These are phyloP conservation scores for Xiphophorus couchianus DNA, from an alignment of 2,113 vertebrate species.

Conservation along the genomic window DNA sequence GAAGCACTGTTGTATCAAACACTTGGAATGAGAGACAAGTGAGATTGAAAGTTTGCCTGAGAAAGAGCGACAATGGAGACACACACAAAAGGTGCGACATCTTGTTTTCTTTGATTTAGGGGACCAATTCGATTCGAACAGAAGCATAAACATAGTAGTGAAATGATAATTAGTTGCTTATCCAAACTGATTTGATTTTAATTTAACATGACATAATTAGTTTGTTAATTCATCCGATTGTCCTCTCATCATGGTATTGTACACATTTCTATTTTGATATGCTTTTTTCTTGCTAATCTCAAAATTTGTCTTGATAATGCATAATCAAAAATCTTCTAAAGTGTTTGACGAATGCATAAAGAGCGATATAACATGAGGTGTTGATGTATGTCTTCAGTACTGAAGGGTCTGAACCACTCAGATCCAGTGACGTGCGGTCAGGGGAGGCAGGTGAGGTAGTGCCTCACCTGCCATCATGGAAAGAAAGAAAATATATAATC, in stretches of 20 bases:
- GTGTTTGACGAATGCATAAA: too few species aligned
- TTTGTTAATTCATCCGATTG: too few species aligned
- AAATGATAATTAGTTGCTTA: neutral
- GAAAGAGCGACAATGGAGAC: neutral
- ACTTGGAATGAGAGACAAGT: constrained; percentile 1
- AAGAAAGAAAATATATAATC: too few species aligned
- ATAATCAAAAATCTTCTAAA: neutral
- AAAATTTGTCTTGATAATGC: too few species aligned
- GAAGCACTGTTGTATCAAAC: neutral
- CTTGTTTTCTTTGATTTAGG: neutral
- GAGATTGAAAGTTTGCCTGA: neutral
- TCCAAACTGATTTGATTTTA: too few species aligned
- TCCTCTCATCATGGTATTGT: too few species aligned
- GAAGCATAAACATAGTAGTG: neutral
- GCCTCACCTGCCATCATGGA: too few species aligned
- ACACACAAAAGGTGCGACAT: neutral
- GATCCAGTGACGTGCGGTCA: too few species aligned
- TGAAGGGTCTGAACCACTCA: neutral
- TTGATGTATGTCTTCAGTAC: neutral
- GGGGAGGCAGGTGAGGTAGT: too few species aligned
- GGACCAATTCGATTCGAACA: neutral
- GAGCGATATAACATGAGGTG: neutral
- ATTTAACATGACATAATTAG: too few species aligned
- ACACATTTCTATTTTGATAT: too few species aligned
- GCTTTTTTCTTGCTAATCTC: too few species aligned